A percentile compares a stretch with the other conserved stretches of the same genome.
Evolutionary conservation across 2,797 vertebrate genomes (phyloP).

Genomic region (Labeo calbasu): DNA sequence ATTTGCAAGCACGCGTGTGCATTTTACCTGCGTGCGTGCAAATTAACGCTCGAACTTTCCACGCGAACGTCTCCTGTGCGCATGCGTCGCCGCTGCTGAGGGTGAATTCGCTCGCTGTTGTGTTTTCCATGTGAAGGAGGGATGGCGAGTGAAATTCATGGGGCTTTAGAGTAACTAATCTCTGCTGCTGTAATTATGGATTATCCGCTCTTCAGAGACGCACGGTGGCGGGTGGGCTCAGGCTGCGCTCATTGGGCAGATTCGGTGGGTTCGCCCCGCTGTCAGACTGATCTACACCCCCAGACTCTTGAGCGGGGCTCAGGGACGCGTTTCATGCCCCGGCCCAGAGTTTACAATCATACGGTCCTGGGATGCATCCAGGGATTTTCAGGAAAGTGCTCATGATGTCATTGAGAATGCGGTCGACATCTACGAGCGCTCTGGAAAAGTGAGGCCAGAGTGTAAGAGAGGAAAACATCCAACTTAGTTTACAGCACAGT

Average conservation of each 20-base stretch:
- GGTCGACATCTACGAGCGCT: not conserved
- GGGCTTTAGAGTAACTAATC: slow-evolving; percentile 58
- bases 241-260: slow-evolving; percentile 38
- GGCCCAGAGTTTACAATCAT: not conserved
- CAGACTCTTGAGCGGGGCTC: slow-evolving; percentile 40
- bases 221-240: slow-evolving; percentile 24
- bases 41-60: not conserved
- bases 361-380: not conserved
- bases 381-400: slow-evolving; percentile 54
- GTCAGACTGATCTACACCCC: slow-evolving; percentile 66
- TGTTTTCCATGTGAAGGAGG: slow-evolving; percentile 35
- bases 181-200: slow-evolving; percentile 59
- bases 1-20: not conserved
- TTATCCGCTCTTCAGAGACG: slow-evolving; percentile 54
- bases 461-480: slow-evolving; percentile 44
- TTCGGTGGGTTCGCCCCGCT: slow-evolving; percentile 58
- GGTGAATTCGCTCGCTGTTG: not conserved
- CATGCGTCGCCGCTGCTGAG: not conserved
- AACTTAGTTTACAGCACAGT: not conserved
- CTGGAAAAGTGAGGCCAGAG: slow-evolving; percentile 41
- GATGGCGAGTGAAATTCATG: slow-evolving; percentile 49
- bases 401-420: slow-evolving; percentile 56
- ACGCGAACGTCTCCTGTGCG: not conserved
- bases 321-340: slow-evolving; percentile 60
- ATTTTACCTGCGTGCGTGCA: not conserved